These are phyloP conservation scores for Branchellion lobata DNA, from an alignment of 2,888 invertebrate genomes.

Conservation along the genomic window DNA sequence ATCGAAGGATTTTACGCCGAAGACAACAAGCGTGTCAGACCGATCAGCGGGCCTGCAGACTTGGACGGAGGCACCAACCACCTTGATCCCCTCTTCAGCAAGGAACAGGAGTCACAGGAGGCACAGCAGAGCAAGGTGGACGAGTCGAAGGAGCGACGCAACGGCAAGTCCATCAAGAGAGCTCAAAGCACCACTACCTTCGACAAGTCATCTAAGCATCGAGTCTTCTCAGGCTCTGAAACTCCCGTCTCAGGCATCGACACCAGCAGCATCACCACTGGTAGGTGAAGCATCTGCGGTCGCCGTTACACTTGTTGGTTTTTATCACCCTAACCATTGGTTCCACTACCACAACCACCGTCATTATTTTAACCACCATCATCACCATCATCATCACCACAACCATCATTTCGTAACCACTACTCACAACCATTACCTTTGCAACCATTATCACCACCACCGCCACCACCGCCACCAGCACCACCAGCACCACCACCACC, in stretches of 20 bases:
- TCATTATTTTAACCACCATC: too few species aligned
- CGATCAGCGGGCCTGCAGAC: constrained; percentile 44
- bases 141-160: not conserved
- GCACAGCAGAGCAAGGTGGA: not conserved
- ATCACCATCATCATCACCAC: too few species aligned
- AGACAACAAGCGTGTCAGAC: constrained; percentile 38
- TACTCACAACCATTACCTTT: too few species aligned
- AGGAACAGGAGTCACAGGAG: constrained; percentile 3
- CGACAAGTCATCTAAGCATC: constrained; percentile 48
- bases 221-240: constrained; percentile 49
- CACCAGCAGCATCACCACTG: constrained; percentile 49
- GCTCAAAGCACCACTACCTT: constrained; percentile 51
- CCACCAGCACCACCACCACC: too few species aligned
- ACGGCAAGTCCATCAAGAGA: constrained; percentile 40
- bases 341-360: too few species aligned
- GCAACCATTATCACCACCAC: too few species aligned
- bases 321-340: too few species aligned
- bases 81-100: constrained; percentile 14
- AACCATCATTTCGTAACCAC: too few species aligned
- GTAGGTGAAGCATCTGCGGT: too few species aligned
- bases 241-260: constrained; percentile 50
- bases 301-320: too few species aligned
- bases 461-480: too few species aligned
- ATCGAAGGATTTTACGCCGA: constrained; percentile 16
- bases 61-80: constrained; percentile 19